Evolutionary conservation across 2,797 vertebrate species (phyloP), one percentile per base, ranked within the genome.

Genomic region (Tympanoctomys barrerae): DNA sequence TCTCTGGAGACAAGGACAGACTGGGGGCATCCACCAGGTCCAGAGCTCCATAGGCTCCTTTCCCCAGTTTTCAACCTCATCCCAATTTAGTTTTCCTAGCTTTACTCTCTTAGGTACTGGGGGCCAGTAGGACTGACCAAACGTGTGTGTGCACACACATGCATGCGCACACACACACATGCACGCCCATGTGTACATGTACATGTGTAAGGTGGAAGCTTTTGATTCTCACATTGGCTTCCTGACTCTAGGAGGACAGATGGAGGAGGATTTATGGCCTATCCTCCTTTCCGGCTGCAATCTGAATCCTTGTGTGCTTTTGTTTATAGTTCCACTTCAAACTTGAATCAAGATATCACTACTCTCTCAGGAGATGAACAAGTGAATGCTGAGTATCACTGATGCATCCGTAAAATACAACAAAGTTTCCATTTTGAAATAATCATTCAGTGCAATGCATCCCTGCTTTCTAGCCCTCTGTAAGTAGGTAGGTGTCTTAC

Each of bases 1-100:
- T 98, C 89, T 98, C 98, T 92, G 98, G 98, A 31, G 99, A 98
- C 92, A 97, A 98, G 97, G 98, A 99, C 98, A 98, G 98, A 97
- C 98, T 99, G 97, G 98, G 99, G 68, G 46, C 81, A 26, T 87
- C 12, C 13, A 57, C 61, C 70, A 79, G 24, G 91, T 78, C 31
- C 42, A 52, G 36, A 94, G 70, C 89, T 84, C n/a, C 62, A 81
- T 59, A 54, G 73, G 88, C 75, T 52, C 33, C 14, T n/a, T 9
- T 14, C 71, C 39, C 77, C 16, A 36, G 33, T 46, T 6, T 21
- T 39, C 12, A 0, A 64, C 64, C n/a, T n/a, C 12, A 11, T 33
- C 5, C 46, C 84, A 31, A 12, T 39, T 31, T 16, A 61, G 57
- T 57, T 19, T 13, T 75, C 21, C 13, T 68, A n/a, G 11, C 33